Percentiles rank a stretch among this genome's conserved stretches.
These are phyloP conservation scores for Trematomus bernacchii DNA, from an alignment of 2,797 vertebrate species.

Conservation along the genomic window DNA sequence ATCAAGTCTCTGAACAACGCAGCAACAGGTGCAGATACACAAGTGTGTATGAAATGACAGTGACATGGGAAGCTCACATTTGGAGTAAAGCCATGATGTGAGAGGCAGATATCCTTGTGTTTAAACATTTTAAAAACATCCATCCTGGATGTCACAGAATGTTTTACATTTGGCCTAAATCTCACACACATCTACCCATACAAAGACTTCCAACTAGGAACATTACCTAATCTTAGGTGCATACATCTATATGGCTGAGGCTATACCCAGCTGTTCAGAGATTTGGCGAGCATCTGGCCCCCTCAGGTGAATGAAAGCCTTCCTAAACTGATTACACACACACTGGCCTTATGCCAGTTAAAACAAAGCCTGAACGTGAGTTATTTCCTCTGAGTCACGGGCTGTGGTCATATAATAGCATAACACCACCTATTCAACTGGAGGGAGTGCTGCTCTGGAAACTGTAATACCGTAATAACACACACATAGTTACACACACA, in stretches of 20 bases:
- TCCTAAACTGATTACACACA: slow-evolving; percentile 55
- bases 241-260: slow-evolving; percentile 3
- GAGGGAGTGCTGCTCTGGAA: slow-evolving; percentile 48
- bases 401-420: slow-evolving; percentile 49
- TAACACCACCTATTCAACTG: slow-evolving; percentile 48
- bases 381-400: slow-evolving; percentile 72
- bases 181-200: neutral
- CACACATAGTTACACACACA: slow-evolving; percentile 21
- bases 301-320: slow-evolving; percentile 54
- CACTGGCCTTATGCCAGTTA: slow-evolving; percentile 37
- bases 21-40: slow-evolving; percentile 27
- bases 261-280: slow-evolving; percentile 67
- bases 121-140: slow-evolving; percentile 10
- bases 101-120: neutral
- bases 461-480: slow-evolving; percentile 19
- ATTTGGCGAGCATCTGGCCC: slow-evolving; percentile 65
- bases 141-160: slow-evolving; percentile 11
- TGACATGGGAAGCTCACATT: slow-evolving; percentile 1
- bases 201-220: neutral
- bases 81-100: neutral
- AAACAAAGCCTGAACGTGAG: slow-evolving; percentile 38
- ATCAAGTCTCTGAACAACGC: neutral
- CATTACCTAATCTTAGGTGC: slow-evolving; percentile 5
- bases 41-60: neutral
- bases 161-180: neutral